Base-by-base conservation (phyloP, 2,797 vertebrate genomes). In the Brachyalestes nurse region DNA sequence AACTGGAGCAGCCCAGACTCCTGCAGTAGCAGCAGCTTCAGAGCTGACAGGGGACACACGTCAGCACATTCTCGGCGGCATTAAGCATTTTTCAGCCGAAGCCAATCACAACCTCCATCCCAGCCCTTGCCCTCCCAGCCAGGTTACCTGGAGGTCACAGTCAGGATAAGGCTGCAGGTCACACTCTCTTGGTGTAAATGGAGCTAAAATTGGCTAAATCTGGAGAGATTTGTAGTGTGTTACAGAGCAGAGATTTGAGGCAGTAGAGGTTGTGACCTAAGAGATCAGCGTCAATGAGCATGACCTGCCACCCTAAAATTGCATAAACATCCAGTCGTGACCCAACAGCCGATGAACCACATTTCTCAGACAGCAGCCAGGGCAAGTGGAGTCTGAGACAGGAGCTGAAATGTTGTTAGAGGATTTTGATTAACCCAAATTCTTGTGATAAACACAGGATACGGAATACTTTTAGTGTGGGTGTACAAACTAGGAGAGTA, bases 11-110 rank as follows among this genome's bases (percentile, higher is more conserved):
- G 28, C 85, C 67, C 65, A 69, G 80, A 84, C 66, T 75, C 38
- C 28, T 28, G 28, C 47, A 49, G 47, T 14, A 64, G 71, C 72
- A 82, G 69, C 77, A 82, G 82, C 74, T 86, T 87, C 84, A 16
- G 45, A 47, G 47, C 47, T 51, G 47, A 51, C 13, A 51, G 47
- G 47, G 13, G 13, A 51, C 13, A 51, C 47, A 14, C 16, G 47
- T 51, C 47, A 79, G 80, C 42, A 4, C 83, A 85, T 89, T 84
- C 76, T 84, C 82, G 60, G 80, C 51, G 60, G 57, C 79, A 86
- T 88, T 78, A 72, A 83, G 55, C 79, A 67, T 88, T 90, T 91
- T 90, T 88, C 80, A 85, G 67, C 80, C 88, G 16, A 76, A 86
- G 79, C 86, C 77, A 81, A 60, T 85, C 66, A 62, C 78, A 81